phyloP scores from a whole-genome alignment of 2,888 invertebrate genomes.

The Diaphora mendica region DNA sequence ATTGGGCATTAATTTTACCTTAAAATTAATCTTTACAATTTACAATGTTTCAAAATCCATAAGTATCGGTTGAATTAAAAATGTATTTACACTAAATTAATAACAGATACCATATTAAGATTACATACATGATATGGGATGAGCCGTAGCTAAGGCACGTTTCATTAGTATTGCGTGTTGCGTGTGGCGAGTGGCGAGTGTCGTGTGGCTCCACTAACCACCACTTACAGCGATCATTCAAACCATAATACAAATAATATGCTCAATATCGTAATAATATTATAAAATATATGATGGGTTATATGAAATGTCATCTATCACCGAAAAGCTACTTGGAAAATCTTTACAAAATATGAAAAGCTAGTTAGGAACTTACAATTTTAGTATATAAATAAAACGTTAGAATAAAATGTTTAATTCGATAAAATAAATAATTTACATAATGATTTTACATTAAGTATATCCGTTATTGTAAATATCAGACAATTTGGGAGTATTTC shows the following conservation, averaged over 20 bases:
- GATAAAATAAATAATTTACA: constrained; percentile 83
- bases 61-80: constrained; percentile 86
- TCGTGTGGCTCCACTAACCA: constrained; percentile 26
- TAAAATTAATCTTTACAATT: constrained; percentile 87
- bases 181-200: constrained; percentile 22
- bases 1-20: constrained; percentile 84
- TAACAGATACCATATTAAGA: constrained; percentile 81
- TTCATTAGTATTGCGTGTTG: constrained; percentile 71
- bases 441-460: constrained; percentile 72
- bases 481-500: constrained; percentile 80
- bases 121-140: constrained; percentile 83
- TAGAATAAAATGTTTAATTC: constrained; percentile 71
- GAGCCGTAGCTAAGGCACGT: constrained; percentile 84
- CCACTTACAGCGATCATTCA: constrained; percentile 52
- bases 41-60: constrained; percentile 86
- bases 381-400: constrained; percentile 81
- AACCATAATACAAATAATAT: constrained; percentile 67
- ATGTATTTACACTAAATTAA: constrained; percentile 85
- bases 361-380: constrained; percentile 86
- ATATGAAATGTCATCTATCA: constrained; percentile 65
- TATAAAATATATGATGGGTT: constrained; percentile 68
- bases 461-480: constrained; percentile 65
- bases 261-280: constrained; percentile 66
- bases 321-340: constrained; percentile 68
- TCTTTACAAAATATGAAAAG: constrained; percentile 79